Evolutionary conservation across 2,888 invertebrate genomes (phyloP).

Genomic region (Corythucha ciliata): DNA sequence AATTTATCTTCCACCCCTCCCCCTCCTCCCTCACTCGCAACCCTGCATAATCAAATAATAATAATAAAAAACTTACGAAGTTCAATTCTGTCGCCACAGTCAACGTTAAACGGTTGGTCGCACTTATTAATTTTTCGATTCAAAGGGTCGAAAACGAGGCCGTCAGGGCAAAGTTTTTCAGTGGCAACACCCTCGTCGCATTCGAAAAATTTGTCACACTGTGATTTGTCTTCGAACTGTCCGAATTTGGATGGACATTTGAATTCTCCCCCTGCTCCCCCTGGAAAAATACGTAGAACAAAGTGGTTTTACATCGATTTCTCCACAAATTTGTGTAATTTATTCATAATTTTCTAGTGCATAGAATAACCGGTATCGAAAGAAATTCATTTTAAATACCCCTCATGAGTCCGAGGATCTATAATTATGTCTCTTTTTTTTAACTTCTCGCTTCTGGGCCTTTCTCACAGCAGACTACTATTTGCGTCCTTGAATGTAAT

Average conservation of each 20-base stretch:
- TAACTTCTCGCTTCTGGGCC: too few relatives aligned
- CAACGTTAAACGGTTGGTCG: conserved; percentile 85
- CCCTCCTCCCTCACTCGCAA: neutral
- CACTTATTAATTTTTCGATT: conserved; percentile 84
- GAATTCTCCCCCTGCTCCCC: conserved; percentile 42
- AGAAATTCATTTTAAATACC: too few relatives aligned
- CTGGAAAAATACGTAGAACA: too few relatives aligned
- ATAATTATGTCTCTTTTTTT: too few relatives aligned
- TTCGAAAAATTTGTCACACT: conserved; percentile 80
- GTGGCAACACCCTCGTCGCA: conserved; percentile 63
- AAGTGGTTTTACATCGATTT: too few relatives aligned
- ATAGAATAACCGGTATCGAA: too few relatives aligned
- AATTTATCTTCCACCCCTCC: too few relatives aligned
- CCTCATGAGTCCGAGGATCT: too few relatives aligned
- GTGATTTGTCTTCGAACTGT: conserved; percentile 65
- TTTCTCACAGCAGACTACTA: too few relatives aligned
- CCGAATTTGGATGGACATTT: conserved; percentile 75
- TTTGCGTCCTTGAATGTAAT: too few relatives aligned
- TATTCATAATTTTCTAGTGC: too few relatives aligned
- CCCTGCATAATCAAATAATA: neutral
- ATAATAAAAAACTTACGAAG: conserved; percentile 59
- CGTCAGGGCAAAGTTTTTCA: conserved; percentile 75
- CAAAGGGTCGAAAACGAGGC: conserved; percentile 75
- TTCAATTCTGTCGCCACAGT: conserved; percentile 78
- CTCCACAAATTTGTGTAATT: too few relatives aligned